Evolutionary conservation across 2,113 vertebrate species (phyloP), one percentile per base, ranked within the genome.

Genomic region (Brachyhypopomus occidentalis): DNA sequence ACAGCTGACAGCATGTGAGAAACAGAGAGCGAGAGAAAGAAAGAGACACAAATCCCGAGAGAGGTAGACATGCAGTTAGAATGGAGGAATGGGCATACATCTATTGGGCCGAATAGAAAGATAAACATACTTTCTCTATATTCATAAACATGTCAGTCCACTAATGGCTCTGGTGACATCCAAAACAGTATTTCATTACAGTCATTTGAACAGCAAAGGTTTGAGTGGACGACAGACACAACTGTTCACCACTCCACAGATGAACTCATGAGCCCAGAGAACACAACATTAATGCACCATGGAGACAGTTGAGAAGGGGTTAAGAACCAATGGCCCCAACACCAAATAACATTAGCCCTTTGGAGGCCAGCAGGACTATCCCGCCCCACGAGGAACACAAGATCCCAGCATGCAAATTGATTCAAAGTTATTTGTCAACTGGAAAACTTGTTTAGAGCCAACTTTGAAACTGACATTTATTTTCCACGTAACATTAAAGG

Each of bases 111-210:
- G 17, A 36, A 69, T 36, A 22, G 62, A 66, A 75, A 64, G 69
- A 79, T 60, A 58, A 52, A 52, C 45, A 52, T 14, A 72, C 56
- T 71, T 80, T 78, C 66, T 56, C 79, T 36, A 34, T 59, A 25
- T 84, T 75, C 38, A 75, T 80, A 80, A 80, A 72, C 72, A 80
- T 84, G 78, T 80, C 69, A 70, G 77, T 84, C 20, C 72, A 77
- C 69, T 77, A 76, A 64, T 55, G 5, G 64, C 34, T 64, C 75
- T 72, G 71, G 75, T 70, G 19, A 67, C 69, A 73, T 78, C 59
- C 62, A 58, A 69, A 30, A 69, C 72, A 16, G 67, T 75, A 70
- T 79, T 83, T 79, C 63, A 70, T 83, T 83, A 75, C 38, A 72
- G 45, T 64, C 73, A 77, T 80, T 64, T 71, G 72, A 12, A 73